Evolutionary conservation across 1,140 invertebrate genomes (phyloP).

Genomic region (Diprion similis): DNA sequence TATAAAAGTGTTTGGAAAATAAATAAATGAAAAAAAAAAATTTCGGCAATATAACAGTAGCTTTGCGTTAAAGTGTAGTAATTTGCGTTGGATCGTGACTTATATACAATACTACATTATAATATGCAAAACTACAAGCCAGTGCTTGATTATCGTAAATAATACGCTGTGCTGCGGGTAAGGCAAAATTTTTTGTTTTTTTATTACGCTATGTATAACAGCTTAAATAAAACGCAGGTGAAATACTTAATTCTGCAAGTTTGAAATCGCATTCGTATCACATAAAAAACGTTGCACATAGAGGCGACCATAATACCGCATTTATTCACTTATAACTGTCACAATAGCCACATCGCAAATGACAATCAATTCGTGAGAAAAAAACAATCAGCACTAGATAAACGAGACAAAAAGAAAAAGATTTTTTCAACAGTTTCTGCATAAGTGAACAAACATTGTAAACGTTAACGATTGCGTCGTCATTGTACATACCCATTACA

Average conservation of each 20-base stretch:
- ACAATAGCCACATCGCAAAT: background rate
- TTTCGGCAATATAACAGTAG: too few species aligned
- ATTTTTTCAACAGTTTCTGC: background rate
- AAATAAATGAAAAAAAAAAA: background rate
- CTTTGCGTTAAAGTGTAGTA: too few species aligned
- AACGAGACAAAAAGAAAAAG: background rate
- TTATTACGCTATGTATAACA: too few species aligned
- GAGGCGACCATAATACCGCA: background rate
- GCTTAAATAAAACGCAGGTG: too few species aligned
- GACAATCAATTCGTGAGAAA: background rate
- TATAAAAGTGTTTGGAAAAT: constrained; percentile 2
- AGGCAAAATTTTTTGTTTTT: background rate
- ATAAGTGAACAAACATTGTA: background rate
- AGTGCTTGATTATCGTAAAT: background rate
- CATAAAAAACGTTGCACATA: background rate
- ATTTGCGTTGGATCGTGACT: too few species aligned
- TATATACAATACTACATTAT: too few species aligned
- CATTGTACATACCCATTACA: background rate
- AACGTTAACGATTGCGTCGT: background rate
- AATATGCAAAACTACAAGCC: background rate
- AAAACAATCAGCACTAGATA: background rate
- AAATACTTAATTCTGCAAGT: background rate
- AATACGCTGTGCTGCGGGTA: background rate
- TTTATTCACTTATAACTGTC: constrained; percentile 8
- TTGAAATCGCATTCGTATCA: background rate